Evolutionary conservation across 2,113 vertebrate genomes (phyloP).

Genomic region (Patagioenas fasciata): DNA sequence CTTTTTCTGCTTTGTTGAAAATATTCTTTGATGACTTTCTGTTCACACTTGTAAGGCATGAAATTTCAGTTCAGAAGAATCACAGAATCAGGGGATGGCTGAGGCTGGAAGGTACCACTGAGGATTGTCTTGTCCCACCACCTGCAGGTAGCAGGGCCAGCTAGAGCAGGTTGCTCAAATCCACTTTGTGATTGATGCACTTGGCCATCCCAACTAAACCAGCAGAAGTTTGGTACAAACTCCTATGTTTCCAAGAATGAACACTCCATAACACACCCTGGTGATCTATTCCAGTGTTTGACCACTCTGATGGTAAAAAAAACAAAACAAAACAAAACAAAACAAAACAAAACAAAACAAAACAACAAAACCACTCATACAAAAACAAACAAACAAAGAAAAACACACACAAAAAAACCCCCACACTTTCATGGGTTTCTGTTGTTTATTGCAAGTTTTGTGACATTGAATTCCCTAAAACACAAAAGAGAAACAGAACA

Average conservation of each 20-base stretch:
- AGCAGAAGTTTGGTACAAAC: too few relatives aligned
- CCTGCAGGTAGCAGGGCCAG: background rate
- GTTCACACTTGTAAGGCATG: background rate
- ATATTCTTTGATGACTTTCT: background rate
- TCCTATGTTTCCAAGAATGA: background rate
- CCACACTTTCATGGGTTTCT: background rate
- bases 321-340: too few relatives aligned
- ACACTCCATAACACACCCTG: background rate
- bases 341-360: too few relatives aligned
- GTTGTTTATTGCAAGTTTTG: background rate
- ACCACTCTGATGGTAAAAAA: background rate
- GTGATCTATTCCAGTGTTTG: background rate
- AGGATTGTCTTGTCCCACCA: background rate
- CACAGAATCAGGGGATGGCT: too few relatives aligned
- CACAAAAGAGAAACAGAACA: background rate
- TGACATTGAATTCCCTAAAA: background rate
- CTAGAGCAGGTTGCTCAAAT: background rate
- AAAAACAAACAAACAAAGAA: too few relatives aligned
- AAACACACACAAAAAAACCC: background rate
- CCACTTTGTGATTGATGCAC: too few relatives aligned
- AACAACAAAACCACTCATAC: too few relatives aligned
- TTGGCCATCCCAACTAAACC: too few relatives aligned
- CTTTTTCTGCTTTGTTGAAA: background rate
- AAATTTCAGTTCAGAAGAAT: background rate
- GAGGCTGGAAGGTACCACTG: background rate